Evolutionary conservation across 2,113 vertebrate species (phyloP).

Genomic region (Cichladusa arquata): DNA sequence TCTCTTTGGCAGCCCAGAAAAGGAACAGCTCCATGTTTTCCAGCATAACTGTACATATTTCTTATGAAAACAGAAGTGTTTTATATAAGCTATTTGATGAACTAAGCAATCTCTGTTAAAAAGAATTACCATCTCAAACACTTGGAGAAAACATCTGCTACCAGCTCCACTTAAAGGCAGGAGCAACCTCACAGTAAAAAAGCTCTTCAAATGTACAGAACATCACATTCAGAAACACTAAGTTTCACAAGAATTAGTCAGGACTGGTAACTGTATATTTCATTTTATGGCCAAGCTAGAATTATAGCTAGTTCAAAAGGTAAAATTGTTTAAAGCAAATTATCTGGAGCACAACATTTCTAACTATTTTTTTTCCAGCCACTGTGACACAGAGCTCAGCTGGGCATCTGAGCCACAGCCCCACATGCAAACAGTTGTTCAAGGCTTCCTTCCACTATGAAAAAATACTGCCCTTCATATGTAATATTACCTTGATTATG

Average conservation of each 20-base stretch:
- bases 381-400: not conserved
- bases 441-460: not conserved
- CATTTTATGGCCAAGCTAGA: not conserved
- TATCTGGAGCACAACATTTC: not conserved
- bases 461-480: not conserved
- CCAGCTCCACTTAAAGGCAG: not conserved
- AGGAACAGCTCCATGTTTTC: not conserved
- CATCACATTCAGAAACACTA: not conserved
- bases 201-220: not conserved
- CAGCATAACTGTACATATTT: not conserved
- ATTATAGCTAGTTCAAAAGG: not conserved
- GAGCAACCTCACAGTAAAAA: not conserved
- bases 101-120: not conserved
- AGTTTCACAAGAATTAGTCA: not conserved
- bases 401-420: not conserved
- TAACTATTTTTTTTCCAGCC: not conserved
- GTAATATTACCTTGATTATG: fast-evolving
- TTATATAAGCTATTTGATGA: not conserved
- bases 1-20: not conserved
- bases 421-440: fast-evolving
- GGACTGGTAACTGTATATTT: not conserved
- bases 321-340: not conserved
- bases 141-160: not conserved
- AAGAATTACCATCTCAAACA: not conserved
- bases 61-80: not conserved